Base-by-base conservation (phyloP, 2,113 vertebrate species). In the Datnioides undecimradiatus region DNA sequence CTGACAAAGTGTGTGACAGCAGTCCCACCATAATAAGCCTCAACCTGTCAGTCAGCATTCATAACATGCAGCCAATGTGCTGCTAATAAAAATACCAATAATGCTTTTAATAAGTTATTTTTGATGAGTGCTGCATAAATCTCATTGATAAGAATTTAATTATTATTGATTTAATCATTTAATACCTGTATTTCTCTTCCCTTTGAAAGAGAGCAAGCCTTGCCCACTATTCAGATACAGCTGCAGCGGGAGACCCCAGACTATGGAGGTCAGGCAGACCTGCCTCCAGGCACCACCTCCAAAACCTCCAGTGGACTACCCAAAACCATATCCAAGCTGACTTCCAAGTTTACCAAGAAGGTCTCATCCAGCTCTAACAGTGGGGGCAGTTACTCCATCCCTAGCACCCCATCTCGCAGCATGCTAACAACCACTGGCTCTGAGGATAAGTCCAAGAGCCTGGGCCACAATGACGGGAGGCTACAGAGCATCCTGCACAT, bases 161-260 rank as follows among this genome's bases (percentile, higher is more conserved):
- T n/a, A n/a, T n/a, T n/a, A n/a, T n/a, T n/a, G n/a, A n/a, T 36
- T 8, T 6, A 55, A 48, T 63, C 40, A 27, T 51, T 5, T 12
- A 34, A 33, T 74, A 1, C 41, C 25, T 43, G 17, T 59, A 0
- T 52, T 59, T 86, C 21, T 57, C 0, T n/a, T 0, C 78, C 12
- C 57, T 52, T 33, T 66, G 25, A 83, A 91, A 99, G 98, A 92
- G 97, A 98, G 73, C 98, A 99, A 88, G 93, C 95, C 76, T 90
- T 99, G 90, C 98, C 98, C 41, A 98, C 96, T 63, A 99, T 99
- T 88, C 98, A 99, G 93, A 97, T 99, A 76, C 98, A 99, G 90
- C 87, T 99, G 19, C 97, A 98, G 87, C 95, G 97, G 21, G 98
- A 99, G 63, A 94, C 89, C 68, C 94, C 95, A 1, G 97, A 97